Base-by-base conservation (phyloP, 1,140 invertebrate genomes). In the Gonatopus flavifemur region DNA sequence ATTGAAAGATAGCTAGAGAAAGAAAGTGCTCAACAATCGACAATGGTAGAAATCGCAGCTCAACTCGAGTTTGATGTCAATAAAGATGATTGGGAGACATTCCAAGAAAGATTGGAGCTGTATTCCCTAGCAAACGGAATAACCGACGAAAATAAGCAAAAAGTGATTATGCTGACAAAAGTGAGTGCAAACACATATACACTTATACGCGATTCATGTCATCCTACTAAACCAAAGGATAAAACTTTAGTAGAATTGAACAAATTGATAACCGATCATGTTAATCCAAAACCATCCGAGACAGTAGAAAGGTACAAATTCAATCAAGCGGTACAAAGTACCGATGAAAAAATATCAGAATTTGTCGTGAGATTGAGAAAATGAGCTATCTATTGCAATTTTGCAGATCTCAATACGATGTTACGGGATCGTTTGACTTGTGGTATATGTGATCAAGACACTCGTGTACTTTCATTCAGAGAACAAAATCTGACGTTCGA, bases 401-500 rank as follows among this genome's bases (percentile, higher is more conserved):
- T 43, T 30, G 12, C 28, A 28, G 41, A 43, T 15, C 21, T 43
- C 9, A 43, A 43, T 13, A 28, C 41, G 13, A 25, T 25, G 15
- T 21, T 43, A 18, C 10, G 41, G 13, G 22, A 43, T 43, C 41
- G 30, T 30, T 31, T 43, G 21, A 25, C 30, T n/a, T 43, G 3
- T 43, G 41, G 41, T 15, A 10, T 43, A 2, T 31, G 2, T 31
- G 24, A 43, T 22, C 21, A 43, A 31, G 41, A 43, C 9, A 28
- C 28, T n/a, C 12, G 28, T 30, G 41, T 43, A 28, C 10, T 13
- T 30, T 43, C 30, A 43, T 31, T 43, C 4, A 22, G 19, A 3
- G 41, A 25, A 19, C 22, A 43, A 22, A 28, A 28, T 2, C 25
- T 43, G 20, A 43, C 41, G 13, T 43, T 31, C 30, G 41, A 43